phyloP scores from a whole-genome alignment of 2,797 vertebrate genomes.

The Muscicapa comitata region DNA sequence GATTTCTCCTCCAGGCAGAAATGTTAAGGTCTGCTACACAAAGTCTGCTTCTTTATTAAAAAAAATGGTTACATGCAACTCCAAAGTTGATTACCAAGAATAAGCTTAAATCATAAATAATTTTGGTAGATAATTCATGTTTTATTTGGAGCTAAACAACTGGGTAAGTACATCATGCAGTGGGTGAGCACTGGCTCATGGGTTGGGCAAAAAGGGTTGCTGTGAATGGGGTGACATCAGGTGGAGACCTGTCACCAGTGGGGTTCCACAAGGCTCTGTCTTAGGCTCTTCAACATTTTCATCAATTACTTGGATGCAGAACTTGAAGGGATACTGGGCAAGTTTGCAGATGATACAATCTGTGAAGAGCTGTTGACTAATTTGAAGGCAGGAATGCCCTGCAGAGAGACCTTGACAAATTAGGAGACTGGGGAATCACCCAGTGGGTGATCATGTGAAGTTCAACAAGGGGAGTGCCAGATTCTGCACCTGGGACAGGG shows the following conservation, averaged over 20 bases:
- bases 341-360: background rate
- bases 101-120: background rate
- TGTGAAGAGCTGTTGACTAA: background rate
- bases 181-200: background rate
- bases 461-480: rapidly evolving
- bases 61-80: background rate
- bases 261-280: background rate
- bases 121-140: background rate
- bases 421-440: background rate
- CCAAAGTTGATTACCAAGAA: background rate
- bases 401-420: background rate
- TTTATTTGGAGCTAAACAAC: background rate
- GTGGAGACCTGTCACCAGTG: too few species aligned
- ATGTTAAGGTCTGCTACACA: background rate
- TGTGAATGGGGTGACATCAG: background rate
- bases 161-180: background rate
- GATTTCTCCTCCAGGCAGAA: background rate
- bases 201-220: background rate
- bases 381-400: background rate
- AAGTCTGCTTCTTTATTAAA: background rate
- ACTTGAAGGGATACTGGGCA: background rate
- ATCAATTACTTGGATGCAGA: background rate
- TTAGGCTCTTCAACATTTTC: background rate
- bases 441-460: rapidly evolving
- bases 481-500: background rate